phyloP scores from a whole-genome alignment of 2,113 vertebrate genomes.

The Ailurus styani region DNA sequence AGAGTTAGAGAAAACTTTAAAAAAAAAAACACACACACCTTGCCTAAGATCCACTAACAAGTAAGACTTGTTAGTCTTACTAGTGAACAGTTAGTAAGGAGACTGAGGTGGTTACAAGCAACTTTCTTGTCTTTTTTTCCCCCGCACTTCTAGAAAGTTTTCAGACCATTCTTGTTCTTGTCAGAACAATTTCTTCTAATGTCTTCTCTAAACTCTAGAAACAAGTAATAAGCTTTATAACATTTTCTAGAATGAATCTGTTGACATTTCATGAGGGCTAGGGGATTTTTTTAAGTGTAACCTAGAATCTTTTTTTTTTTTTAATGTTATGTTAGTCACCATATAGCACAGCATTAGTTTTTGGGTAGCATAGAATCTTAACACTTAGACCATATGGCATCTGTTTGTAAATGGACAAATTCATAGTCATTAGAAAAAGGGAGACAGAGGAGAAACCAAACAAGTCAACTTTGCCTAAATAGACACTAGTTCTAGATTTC shows the following conservation, averaged over 20 bases:
- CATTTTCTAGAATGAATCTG: background rate
- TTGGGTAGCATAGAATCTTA: background rate
- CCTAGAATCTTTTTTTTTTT: background rate
- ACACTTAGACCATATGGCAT: background rate
- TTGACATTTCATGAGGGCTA: background rate
- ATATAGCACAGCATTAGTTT: too few species aligned
- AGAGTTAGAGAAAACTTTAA: background rate
- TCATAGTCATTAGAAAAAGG: background rate
- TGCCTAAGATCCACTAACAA: background rate
- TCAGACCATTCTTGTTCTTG: background rate
- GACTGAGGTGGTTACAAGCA: background rate
- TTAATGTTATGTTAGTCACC: too few species aligned
- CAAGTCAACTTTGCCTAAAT: background rate
- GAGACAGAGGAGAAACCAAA: background rate
- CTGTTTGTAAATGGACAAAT: background rate
- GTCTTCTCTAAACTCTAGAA: background rate
- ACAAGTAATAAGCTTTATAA: background rate
- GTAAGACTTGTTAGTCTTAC: background rate
- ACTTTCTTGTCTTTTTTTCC: background rate
- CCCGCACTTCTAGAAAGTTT: background rate
- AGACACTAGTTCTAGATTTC: background rate
- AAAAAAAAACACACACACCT: background rate
- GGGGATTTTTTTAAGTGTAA: background rate
- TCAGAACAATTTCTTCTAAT: background rate
- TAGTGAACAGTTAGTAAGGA: background rate